Evolutionary conservation across 2,888 invertebrate genomes (phyloP), one percentile per base, ranked within the genome.

Genomic region (Drosophila algonquin): DNA sequence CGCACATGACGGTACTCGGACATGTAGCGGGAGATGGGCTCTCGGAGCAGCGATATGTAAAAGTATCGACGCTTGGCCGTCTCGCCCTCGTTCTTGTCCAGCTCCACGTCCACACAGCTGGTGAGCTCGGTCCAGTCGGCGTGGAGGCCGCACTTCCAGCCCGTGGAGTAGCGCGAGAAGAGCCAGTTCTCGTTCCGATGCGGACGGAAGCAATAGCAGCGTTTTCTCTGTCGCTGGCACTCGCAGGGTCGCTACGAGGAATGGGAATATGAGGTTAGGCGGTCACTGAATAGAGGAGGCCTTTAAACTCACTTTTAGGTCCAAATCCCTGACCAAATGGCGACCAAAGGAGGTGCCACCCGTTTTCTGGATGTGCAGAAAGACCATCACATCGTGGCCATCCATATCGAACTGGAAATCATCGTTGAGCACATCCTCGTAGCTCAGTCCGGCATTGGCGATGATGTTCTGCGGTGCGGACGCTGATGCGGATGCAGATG

Each of bases 91-190:
- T 97, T 96, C 91, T 97, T 96, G 92, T 98, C 97, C 90, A 99
- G 94, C 90, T 97, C 97, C 30, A 95, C 95, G 90, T 98, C 97
- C 46, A 98, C 98, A 92, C 98, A 98, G 81, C 94, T 94, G 10
- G 97, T 98, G 79, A 99, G 93, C 93, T 99, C 99, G 3, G 99
- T 99, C 96, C 98, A 99, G 93, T 99, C 99, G 30, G 99, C 98
- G 91, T 99, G 99, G 53, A 99, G 94, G 59, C 99, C 99, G 93
- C 99, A 99, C 90, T 97, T 97, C 98, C 98, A 98, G 80, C 98
- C 98, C 30, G 98, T 98, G 57, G 98, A 98, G 93, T 98, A 98
- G 90, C 98, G 95, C 91, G 98, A 98, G 93, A 99, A 99, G 80
- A 99, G 94, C 99, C 99, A 99, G 92, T 97, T 97, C 93, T 98